Evolutionary conservation across 2,888 invertebrate genomes (phyloP), one percentile per base, ranked within the genome.

Genomic region (Plagodis dolabraria): DNA sequence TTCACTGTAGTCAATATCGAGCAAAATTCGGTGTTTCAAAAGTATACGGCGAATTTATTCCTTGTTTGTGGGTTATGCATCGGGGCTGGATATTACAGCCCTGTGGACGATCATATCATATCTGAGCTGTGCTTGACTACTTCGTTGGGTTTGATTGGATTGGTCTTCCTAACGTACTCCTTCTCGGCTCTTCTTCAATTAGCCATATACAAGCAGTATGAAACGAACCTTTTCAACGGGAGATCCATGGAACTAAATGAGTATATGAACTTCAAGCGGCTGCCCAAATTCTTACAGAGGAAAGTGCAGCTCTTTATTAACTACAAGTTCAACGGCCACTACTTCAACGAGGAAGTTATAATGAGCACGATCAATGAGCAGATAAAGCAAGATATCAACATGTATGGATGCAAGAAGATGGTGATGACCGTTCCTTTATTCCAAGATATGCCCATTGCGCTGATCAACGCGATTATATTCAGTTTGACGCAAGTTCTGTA

Each of bases 351-450:
- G 66, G 61, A 65, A 4, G 67, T 68, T 2, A 86, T 89, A 8
- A 53, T 80, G 70, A 75, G 69, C 40, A 86, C 86, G 2, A 78
- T 89, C 8, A 86, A 86, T 35, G 89, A 88, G 62, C 86, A 87
- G 60, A 83, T 94, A 45, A 86, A 90, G 47, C 83, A 93, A 64
- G 94, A 95, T 64, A 93, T 95, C 12, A 93, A 93, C 56, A 79
- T 94, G 71, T 87, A 93, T 71, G 89, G 92, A 36, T 94, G 94
- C 69, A 91, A 89, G 67, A 81, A 86, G 42, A 78, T 95, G 36
- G 87, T 95, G 5, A 82, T 93, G 65, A 93, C 89, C 42, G 94
- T 94, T 7, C 85, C 89, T 0, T 74, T 95, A 42, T 94, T 95
- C 61, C 86, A 89, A 52, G 85, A 93, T 54, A 71, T 95, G 66